A percentile compares a stretch with the other conserved stretches of the same genome.
Evolutionary conservation across 2,888 invertebrate genomes (phyloP).

Genomic region (Drosophila mulleri): DNA sequence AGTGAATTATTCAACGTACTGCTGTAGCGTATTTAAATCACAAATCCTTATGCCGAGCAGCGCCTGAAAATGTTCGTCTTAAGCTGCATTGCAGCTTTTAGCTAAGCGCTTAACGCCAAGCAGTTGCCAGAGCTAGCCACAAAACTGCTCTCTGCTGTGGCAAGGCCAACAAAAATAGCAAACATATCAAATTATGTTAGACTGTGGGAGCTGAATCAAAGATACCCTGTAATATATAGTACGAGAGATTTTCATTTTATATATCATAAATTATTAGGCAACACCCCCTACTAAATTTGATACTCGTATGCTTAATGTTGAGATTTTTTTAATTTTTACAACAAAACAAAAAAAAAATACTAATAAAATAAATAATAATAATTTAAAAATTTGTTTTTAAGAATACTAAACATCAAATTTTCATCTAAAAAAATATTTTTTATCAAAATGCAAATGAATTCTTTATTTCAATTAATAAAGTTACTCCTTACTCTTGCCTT

Average conservation of each 20-base stretch:
- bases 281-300: no score
- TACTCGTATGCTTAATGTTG: no score
- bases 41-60: conserved; percentile 32
- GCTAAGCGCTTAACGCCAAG: conserved; percentile 18
- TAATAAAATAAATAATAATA: no score
- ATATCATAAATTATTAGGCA: no score
- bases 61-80: conserved; percentile 32
- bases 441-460: no score
- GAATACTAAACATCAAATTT: no score
- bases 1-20: conserved; percentile 68
- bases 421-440: no score
- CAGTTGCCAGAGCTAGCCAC: conserved; percentile 3
- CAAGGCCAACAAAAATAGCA: conserved; percentile 10
- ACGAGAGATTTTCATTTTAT: neutral
- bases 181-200: neutral
- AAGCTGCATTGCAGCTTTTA: conserved; percentile 57
- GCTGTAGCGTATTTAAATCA: conserved; percentile 51
- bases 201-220: no score
- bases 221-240: neutral
- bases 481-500: neutral
- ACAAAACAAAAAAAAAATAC: no score
- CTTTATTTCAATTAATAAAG: neutral
- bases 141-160: conserved; percentile 8
- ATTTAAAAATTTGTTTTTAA: no score
- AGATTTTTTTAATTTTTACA: no score